phyloP scores from a whole-genome alignment of 2,888 invertebrate species.

The Maniola hyperantus region DNA sequence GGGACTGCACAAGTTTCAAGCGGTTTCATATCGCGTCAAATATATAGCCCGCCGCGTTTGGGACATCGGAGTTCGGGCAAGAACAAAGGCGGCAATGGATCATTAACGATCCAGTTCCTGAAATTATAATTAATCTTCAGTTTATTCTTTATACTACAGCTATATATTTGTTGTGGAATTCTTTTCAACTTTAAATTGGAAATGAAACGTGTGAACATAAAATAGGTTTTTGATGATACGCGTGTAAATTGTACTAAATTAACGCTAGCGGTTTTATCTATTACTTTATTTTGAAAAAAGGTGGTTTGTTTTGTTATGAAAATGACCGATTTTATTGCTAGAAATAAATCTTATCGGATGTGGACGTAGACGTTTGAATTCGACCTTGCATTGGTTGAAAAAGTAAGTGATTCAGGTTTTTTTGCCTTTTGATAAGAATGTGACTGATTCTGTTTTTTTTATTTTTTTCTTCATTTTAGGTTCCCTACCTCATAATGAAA shows the following conservation, averaged over 20 bases:
- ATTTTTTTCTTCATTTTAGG: no score
- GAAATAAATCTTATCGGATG: neutral
- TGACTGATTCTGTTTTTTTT: no score
- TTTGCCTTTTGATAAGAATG: no score
- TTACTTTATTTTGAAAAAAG: neutral
- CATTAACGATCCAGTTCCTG: slow-evolving; percentile 59
- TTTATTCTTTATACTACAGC: slow-evolving; percentile 46
- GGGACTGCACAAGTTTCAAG: slow-evolving; percentile 56
- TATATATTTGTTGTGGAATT: slow-evolving; percentile 53
- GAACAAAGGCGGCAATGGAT: slow-evolving; percentile 74
- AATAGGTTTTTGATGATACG: slow-evolving; percentile 42
- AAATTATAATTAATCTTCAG: slow-evolving; percentile 54
- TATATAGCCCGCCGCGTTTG: slow-evolving; percentile 58
- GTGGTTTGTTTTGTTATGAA: neutral
- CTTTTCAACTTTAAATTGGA: slow-evolving; percentile 27
- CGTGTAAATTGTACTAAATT: slow-evolving; percentile 8
- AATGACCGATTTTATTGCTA: neutral
- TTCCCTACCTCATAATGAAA: no score
- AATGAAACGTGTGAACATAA: slow-evolving; percentile 41
- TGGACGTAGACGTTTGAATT: no score
- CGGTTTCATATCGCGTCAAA: slow-evolving; percentile 55
- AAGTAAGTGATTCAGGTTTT: no score
- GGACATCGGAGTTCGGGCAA: slow-evolving; percentile 43
- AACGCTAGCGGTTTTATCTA: neutral
- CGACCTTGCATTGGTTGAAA: no score